Base-by-base conservation (phyloP, 2,888 invertebrate genomes). In the Thumatha senex region DNA sequence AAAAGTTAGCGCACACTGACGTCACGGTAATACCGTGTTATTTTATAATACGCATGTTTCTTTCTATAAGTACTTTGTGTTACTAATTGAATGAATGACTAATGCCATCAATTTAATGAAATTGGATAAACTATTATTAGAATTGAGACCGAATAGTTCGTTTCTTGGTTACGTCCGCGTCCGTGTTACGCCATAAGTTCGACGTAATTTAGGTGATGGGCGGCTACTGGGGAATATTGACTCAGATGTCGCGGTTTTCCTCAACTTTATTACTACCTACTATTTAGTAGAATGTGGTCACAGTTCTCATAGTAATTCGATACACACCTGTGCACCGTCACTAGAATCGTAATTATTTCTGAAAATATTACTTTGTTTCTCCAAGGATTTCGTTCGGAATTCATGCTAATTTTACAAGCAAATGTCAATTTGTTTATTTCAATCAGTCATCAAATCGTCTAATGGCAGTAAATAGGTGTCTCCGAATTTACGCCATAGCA, bases 211-310 rank as follows among this genome's bases (percentile, higher is more conserved):
- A 33, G 48, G 55, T 46, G 57, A 51, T 35, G 46, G 36, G 48
- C 34, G 34, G 48, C 46, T 51, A 54, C 54, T 46, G 50, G 31
- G 10, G 38, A 42, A 24, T 30, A 56, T 55, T 64, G 56, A 59
- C 18, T 64, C 56, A 50, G 29, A 39, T 33, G 2, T 33, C 42
- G 51, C 36, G 42, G 50, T 63, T 65, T 67, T 67, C 64, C 67
- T 67, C 43, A 54, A 47, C 45, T 40, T 54, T 45, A 53, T 41
- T 18, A 48, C 49, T 48, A 49, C 18, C 5, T n/a, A n/a, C 49
- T n/a, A 40, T 24, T 40, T 48, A 18, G 43, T 54, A 46, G 30
- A 49, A 57, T 53, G 60, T 54, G 18, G 50, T 34, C n/a, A 39
- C 29, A 40, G 36, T 60, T 55, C 61, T 57, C 53, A 35, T 41